Base-by-base conservation (phyloP, 2,888 invertebrate species). In the Escarpia spicata region DNA sequence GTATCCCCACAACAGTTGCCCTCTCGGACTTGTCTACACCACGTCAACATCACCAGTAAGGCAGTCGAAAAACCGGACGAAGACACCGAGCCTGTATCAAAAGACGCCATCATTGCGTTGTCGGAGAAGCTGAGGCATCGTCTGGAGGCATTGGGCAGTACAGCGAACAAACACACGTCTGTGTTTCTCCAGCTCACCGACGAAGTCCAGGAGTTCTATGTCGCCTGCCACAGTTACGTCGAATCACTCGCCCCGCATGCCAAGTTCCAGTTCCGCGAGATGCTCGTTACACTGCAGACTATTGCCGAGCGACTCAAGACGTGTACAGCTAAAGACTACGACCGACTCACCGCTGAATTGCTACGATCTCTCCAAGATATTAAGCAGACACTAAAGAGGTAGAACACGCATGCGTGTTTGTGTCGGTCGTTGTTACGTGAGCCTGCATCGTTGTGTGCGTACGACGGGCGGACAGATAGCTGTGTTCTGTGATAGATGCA, bases 161-260 rank as follows among this genome's bases (percentile, higher is more conserved):
- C 95, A 1, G 95, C 95, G 60, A 95, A 95, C 93, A 96, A 96
- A 94, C 95, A 95, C 89, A 96, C 96, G 93, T 95, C 98, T n/a
- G 98, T 98, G 94, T 98, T 98, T 97, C 97, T 98, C 93, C 97
- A 98, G 93, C 96, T 98, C 45, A 98, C 98, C 26, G 98, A 98
- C 95, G 98, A 98, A 96, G 97, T 97, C 95, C 98, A 98, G 94
- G 97, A 98, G 94, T 97, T 99, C 95, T 98, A 98, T 91, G 89
- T 90, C 12, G 60, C 92, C 26, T 99, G 98, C 97, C 97, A 98
- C 95, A 98, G 98, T 94, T 98, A 98, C 95, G 98, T 98, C 31
- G 99, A 99, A 95, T 97, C 97, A 94, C 98, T 98, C 95, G 98
- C 98, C 19, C 98, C 98, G 37, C 98, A 98, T 96, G 98, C 98